Percentiles rank a stretch among this genome's conserved stretches.
Conservation (phyloP, 2,113 vertebrate genomes). For the Callospermophilus lateralis region DNA sequence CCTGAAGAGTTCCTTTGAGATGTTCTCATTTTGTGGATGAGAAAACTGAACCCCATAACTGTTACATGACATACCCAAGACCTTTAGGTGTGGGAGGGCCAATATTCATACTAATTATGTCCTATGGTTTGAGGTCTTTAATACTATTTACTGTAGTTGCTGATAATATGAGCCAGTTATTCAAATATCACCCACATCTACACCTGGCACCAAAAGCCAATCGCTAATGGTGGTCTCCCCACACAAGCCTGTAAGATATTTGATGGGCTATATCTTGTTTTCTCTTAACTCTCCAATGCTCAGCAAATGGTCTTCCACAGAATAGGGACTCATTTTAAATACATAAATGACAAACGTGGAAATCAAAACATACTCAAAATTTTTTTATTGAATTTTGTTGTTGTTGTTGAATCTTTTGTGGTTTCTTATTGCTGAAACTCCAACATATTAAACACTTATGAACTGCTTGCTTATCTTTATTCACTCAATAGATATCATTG, state of each 20-base stretch:
- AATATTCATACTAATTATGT: neutral
- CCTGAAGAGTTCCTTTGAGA: neutral
- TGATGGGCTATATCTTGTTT: neutral
- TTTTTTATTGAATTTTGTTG: too few species aligned
- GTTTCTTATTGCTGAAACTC: neutral
- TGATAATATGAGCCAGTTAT: neutral
- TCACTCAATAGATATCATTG: neutral
- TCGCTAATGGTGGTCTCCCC: neutral
- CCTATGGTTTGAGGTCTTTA: neutral
- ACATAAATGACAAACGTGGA: neutral
- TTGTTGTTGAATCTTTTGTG: neutral
- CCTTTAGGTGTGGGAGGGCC: neutral
- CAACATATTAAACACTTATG: neutral
- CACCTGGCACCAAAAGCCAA: neutral
- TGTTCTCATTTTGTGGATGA: neutral
- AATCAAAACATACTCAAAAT: constrained; percentile 8
- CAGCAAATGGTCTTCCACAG: neutral
- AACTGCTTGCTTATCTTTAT: neutral
- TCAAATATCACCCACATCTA: neutral
- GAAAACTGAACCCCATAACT: neutral
- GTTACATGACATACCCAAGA: neutral
- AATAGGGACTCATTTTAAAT: neutral
- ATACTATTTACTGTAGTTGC: neutral
- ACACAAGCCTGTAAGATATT: neutral
- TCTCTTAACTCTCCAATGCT: neutral